Base-by-base conservation (phyloP, 2,888 invertebrate genomes). In the Cybosia mesomella region DNA sequence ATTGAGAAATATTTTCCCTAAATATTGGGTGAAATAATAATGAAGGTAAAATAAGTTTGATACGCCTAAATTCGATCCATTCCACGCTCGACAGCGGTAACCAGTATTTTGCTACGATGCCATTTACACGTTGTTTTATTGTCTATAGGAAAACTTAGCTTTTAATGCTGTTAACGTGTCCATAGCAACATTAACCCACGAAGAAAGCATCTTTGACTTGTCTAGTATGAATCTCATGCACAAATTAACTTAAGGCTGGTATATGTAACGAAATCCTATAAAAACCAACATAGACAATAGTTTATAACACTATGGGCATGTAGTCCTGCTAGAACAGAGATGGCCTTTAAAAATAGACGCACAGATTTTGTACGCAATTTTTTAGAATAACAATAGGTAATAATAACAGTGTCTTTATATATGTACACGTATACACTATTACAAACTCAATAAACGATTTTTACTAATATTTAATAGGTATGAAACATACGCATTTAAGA, bases 41-140 rank as follows among this genome's bases (percentile, higher is more conserved):
- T 80, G 79, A 73, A 77, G 65, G 60, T 75, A 75, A 68, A 63
- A 69, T 71, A 79, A 77, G 73, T 89, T 92, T 92, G 86, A 89
- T 92, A 92, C 89, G 84, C 93, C 91, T 89, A 83, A 76, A 84
- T 92, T 91, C 87, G 91, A 91, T 93, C 93, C 92, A 92, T 87
- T 85, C 87, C 85, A 89, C 85, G 77, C 80, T 81, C 83, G 73
- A 85, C 82, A 87, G 83, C 85, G 85, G 84, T 64, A 60, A 70
- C 68, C 85, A 88, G 86, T 92, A 93, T 94, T 94, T 94, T 94
- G 91, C 92, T 93, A 94, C 79, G 80, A 86, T 65, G 89, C 82
- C 77, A 85, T 92, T 88, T 91, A 89, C 89, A 90, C 80, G 81
- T 81, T 75, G 85, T 85, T 85, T 81, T 83, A 83, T 86, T 86